Base-by-base conservation (phyloP, 2,888 invertebrate genomes). In the Lagria hirta region DNA sequence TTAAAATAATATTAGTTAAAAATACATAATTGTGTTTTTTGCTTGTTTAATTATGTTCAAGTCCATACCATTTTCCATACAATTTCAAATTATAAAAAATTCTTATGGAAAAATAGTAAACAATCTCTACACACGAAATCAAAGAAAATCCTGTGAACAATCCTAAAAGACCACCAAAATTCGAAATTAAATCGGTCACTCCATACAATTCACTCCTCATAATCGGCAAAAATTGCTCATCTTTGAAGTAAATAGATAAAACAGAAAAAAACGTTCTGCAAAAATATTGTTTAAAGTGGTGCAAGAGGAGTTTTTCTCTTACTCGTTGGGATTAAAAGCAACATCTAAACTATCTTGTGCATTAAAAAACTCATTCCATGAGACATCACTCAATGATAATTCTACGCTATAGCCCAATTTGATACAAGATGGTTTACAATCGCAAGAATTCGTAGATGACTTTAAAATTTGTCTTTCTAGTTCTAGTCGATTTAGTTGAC, bases 101-200 rank as follows among this genome's bases (percentile, higher is more conserved):
- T 30, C 71, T 54, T 7, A 79, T 68, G 0, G 75, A 75, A 26
- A 75, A 66, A 59, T 76, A 79, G 56, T 79, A 79, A 3, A 77
- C 60, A 8, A 78, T 64, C 55, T 79, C 79, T 26, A 78, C 73
- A 14, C 78, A 36, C 3, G 73, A 71, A 10, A 72, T 59, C 12
- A 72, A 54, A 4, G 72, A 72, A 47, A 73, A 69, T 47, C 72
- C 73, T 1, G 62, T 61, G 45, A 64, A 64, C 4, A 64, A 53
- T 13, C 64, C 62, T 2, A 64, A 48, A 16, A 64, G 40, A 14
- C 64, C 64, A 21, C 64, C 64, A 40, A 62, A 64, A 49, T 62
- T 64, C 4, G 60, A 61, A 14, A 62, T 34, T 20, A 64, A 62
- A 37, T 63, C 64, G 3, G 55, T 57, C 2, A 58, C 54, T 21